Base-by-base conservation (phyloP, 2,888 invertebrate species). In the Molorchus minor region DNA sequence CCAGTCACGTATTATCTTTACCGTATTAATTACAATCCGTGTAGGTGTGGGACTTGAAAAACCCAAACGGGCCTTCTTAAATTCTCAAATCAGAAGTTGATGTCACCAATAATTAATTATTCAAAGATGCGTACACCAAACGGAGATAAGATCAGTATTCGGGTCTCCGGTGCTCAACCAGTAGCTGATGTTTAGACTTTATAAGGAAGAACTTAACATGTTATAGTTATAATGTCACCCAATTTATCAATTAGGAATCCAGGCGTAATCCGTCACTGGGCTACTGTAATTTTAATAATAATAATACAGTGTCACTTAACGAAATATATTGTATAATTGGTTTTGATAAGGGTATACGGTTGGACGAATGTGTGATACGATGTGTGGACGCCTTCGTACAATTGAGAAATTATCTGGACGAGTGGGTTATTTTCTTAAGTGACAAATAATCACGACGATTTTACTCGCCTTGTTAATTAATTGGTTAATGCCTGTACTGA, bases 311-410 rank as follows among this genome's bases (percentile, higher is more conserved):
- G 77, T 78, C 79, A 78, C 79, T 79, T 79, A 79, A 79, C 75
- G 68, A 75, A 77, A 75, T 79, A 77, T 74, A 80, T 79, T 78
- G 79, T 79, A 79, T 80, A 80, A 80, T 80, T 80, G 80, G 78
- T 79, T 80, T 76, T 79, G 79, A 80, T 80, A 79, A 79, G 80
- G 80, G 80, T 79, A 78, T 71, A 62, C 71, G 74, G 72, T 69
- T 46, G 74, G 20, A 55, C 76, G 73, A 58, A 16, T 44, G 36
- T 63, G 30, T 58, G 45, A n/a, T 49, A 65, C 45, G 51, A 17
- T 17, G 52, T 57, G 56, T 62, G 59, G 45, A 56, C 47, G 55
- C 21, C 54, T 29, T 41, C 35, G 19, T 35, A 38, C n/a, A 58
- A 40, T 46, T 35, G 30, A 55, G 62, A 36, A 52, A 65, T 46